phyloP scores from a whole-genome alignment of 64 coral and sea anemone genomes.

The Anthopleura sola region DNA sequence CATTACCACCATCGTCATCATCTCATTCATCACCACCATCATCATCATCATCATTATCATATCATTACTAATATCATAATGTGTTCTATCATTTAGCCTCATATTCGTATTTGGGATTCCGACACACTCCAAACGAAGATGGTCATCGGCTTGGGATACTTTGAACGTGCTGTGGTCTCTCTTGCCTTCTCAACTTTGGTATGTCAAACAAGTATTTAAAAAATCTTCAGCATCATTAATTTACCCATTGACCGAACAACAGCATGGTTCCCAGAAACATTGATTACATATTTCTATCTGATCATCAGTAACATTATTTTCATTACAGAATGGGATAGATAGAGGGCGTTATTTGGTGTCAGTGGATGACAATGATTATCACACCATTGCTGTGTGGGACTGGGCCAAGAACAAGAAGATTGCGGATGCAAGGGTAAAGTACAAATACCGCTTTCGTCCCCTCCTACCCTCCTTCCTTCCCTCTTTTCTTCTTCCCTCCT shows the following conservation, averaged over 20 bases:
- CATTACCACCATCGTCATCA: not conserved
- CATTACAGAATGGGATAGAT: not conserved
- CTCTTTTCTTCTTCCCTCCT: not conserved
- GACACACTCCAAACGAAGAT: slow-evolving; percentile 52
- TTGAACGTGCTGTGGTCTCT: slow-evolving; percentile 64
- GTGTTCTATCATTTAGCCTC: slow-evolving; percentile 28
- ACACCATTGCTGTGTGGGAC: slow-evolving; percentile 79
- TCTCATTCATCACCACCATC: not conserved
- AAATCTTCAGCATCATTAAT: no score
- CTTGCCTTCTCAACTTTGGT: slow-evolving; percentile 76
- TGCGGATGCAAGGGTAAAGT: slow-evolving; percentile 55
- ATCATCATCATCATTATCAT: not conserved
- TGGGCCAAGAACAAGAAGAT: slow-evolving; percentile 75
- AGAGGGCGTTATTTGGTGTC: slow-evolving; percentile 59
- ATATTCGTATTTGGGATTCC: slow-evolving; percentile 73
- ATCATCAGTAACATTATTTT: no score
- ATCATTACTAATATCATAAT: not conserved
- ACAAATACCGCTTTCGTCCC: no score
- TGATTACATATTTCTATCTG: no score
- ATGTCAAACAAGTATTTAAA: not conserved
- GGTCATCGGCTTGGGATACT: slow-evolving; percentile 63
- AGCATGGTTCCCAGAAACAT: no score
- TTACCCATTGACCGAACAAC: no score
- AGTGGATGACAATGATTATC: slow-evolving; percentile 81
- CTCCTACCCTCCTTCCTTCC: no score